Base-by-base conservation (phyloP, 2,888 invertebrate species). In the Erebia aethiops region DNA sequence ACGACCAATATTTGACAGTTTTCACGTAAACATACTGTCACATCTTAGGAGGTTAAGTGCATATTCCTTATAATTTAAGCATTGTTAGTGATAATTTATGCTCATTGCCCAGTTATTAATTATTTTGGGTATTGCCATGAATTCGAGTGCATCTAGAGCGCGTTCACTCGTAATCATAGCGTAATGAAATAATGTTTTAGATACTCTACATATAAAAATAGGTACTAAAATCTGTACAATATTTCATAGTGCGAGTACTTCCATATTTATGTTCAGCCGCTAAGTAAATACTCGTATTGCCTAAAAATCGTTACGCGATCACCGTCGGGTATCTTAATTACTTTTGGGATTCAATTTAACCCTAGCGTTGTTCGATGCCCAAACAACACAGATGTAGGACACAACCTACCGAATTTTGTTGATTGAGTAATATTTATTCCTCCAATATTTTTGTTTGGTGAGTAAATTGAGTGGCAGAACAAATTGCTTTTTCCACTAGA, bases 271-370 rank as follows among this genome's bases (percentile, higher is more conserved):
- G 10, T 62, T 62, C 10, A 21, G 21, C 21, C 46, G 21, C 62
- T 66, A 57, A 85, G 83, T 84, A 84, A 85, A 87, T 86, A n/a
- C n/a, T n/a, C n/a, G n/a, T n/a, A 84, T 85, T 84, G 83, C 78
- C 79, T 78, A 84, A 84, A 89, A 89, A 89, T 87, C 87, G 87
- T 86, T 88, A 86, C 79, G 83, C 18, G 66, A 87, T 86, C 82
- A 84, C 78, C 80, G 79, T 77, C 83, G 84, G 79, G 84, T 87
- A 87, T 88, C 85, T 87, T 82, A 85, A 89, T 90, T 89, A 87
- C 67, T 66, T 69, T 16, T 58, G 68, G 74, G 68, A 69, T 73
- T 61, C 70, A 63, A 75, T 72, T 73, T 73, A 70, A 68, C 52
- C 64, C 62, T 60, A 41, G 56, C 70, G 64, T 69, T 69, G 70